Base-by-base conservation (phyloP, 2,113 vertebrate species). In the Pica pica region DNA sequence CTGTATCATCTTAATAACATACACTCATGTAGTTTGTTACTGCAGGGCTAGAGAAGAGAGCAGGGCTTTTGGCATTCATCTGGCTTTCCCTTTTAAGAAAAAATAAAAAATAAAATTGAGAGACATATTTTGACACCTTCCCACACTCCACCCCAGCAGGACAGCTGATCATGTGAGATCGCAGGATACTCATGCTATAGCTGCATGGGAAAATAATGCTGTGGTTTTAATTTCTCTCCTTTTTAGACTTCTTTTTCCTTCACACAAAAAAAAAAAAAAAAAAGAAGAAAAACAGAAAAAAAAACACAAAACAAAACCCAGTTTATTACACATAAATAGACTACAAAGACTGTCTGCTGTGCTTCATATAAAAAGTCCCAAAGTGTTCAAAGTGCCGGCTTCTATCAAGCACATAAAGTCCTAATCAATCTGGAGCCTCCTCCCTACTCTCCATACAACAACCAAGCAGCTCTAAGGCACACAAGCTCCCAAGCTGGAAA, bases 61-160 rank as follows among this genome's bases (percentile, higher is more conserved):
- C 47, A 90, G 64, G 41, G 64, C 47, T 96, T 95, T 96, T 93
- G 93, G 93, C 90, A 96, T 79, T 86, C 85, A 86, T 93, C 60
- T 95, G 88, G 90, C 68, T 96, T 96, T 96, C 94, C 83, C 94
- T 96, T 96, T 95, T 94, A 88, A 88, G 78, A 93, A 61, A 83
- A 94, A 92, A 41, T 41, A 82, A 74, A 69, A 83, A 44, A 61
- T 46, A 70, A 79, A 94, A 96, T 59, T 67, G 81, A 90, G 92
- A 96, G 85, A 94, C 90, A 86, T 90, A 95, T 96, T 97, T 95
- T 97, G 94, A 97, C 94, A 96, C 93, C 95, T 97, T 96, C 95
- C 95, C 92, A 96, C 95, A 96, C 93, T 96, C 88, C 93, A 87
- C 95, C 94, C 90, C 92, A 95, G 68, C 71, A 96, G 92, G 93